Base-by-base conservation (phyloP, 2,888 invertebrate species). In the Andricus curvator region DNA sequence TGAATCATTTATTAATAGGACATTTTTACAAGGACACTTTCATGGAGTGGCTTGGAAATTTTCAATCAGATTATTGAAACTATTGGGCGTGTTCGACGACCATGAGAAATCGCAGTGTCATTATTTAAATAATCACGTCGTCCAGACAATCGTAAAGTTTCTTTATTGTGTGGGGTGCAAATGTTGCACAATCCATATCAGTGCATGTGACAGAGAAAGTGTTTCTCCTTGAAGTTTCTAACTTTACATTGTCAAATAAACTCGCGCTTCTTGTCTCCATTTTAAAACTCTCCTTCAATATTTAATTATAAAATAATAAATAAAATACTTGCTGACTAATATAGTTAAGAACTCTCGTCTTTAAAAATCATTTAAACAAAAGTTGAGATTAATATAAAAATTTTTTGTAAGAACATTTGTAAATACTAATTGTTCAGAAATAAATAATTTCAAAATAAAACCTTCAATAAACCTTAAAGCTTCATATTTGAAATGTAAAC, bases 131-230 rank as follows among this genome's bases (percentile, higher is more conserved):
- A 70, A 70, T 70, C 70, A 70, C 29, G 44, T 48, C 48, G 70
- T 22, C 2, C 20, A 51, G 74, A 56, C 56, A 74, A 74, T 74
- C 25, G 29, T 48, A 70, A 51, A 74, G 56, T 51, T 74, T 74
- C 56, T 33, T 74, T 56, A 56, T 74, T 56, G 56, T 74, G 74
- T 56, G 74, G 74, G 74, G 56, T 74, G 74, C 29, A 74, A 74
- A 74, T 15, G 81, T 88, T 89, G 80, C 88, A 86, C 83, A 87
- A 89, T 83, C 65, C 81, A 67, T 79, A 84, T 82, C 77, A 79
- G 81, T 81, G 82, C 85, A 82, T 88, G 84, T 90, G 92, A 89
- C 90, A 91, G 92, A 89, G 92, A 92, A 92, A 92, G 92, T 91
- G 90, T 89, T 86, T 91, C 88, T 89, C 91, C 92, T 92, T 91